A percentile compares a stretch with the other conserved stretches of the same genome.
Conservation (phyloP, 2,797 vertebrate genomes). For the Sebastes melanostomus region DNA sequence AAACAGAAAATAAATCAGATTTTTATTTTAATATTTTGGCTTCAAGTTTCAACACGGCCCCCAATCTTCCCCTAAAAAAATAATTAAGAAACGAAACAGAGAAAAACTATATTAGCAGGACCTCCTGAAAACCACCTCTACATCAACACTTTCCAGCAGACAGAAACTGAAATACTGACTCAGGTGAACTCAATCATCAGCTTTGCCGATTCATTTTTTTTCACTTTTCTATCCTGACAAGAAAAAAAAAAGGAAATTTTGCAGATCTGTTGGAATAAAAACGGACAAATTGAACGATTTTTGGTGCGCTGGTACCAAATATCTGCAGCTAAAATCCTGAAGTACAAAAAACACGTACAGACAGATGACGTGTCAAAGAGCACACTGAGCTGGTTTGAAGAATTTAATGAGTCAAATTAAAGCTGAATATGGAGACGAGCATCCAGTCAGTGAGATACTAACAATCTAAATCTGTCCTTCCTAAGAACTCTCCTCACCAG, state of each 20-base stretch:
- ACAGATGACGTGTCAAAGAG: background rate
- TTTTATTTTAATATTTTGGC: slow-evolving; percentile 80
- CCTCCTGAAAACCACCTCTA: slow-evolving; percentile 9
- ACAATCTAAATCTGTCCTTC: background rate
- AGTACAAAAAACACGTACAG: background rate
- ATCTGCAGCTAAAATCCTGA: background rate
- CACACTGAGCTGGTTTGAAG: background rate
- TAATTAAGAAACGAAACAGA: background rate
- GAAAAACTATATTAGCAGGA: slow-evolving; percentile 55
- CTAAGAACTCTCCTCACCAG: background rate
- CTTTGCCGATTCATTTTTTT: background rate
- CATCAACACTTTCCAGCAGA: slow-evolving; percentile 28
- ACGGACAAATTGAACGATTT: background rate
- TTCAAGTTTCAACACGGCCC: slow-evolving; percentile 71
- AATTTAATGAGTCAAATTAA: background rate
- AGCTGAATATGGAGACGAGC: background rate
- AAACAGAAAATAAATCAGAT: slow-evolving; percentile 62
- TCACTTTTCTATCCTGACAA: background rate
- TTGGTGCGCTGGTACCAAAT: background rate
- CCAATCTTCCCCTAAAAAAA: background rate
- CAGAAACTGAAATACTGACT: background rate
- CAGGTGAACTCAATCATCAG: background rate
- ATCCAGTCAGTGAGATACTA: background rate
- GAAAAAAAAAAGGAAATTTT: background rate
- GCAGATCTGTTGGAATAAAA: background rate